phyloP scores from a whole-genome alignment of 2,888 invertebrate genomes.

The Meghimatium bilineatum region DNA sequence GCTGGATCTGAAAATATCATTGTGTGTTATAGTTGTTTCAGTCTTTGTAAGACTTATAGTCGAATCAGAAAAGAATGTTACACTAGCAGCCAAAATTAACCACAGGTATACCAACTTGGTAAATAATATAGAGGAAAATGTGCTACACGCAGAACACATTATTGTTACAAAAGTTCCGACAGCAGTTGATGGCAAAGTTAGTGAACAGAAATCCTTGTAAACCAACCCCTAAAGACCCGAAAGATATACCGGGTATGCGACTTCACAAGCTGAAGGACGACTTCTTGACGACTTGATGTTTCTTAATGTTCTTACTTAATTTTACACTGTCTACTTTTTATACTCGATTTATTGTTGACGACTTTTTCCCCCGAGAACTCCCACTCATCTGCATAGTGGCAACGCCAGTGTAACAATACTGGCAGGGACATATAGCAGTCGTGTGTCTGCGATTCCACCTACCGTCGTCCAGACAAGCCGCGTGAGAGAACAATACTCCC shows the following conservation, averaged over 20 bases:
- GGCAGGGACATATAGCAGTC: not conserved
- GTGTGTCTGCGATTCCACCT: not conserved
- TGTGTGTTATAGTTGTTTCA: not conserved
- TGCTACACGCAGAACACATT: not conserved
- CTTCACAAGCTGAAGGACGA: too few species aligned
- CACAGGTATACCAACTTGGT: not conserved
- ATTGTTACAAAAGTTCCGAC: not conserved
- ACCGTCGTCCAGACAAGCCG: too few species aligned
- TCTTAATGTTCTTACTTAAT: not conserved
- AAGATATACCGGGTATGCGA: not conserved
- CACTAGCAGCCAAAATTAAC: not conserved
- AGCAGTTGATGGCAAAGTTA: not conserved
- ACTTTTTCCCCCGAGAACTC: not conserved
- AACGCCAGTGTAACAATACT: not conserved
- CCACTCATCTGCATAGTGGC: not conserved
- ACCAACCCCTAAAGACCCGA: not conserved
- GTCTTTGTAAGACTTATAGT: not conserved
- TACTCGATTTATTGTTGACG: not conserved
- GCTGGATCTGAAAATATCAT: not conserved
- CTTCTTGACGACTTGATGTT: too few species aligned
- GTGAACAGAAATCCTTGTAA: constrained; percentile 17
- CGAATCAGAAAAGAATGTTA: not conserved
- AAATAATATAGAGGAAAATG: not conserved
- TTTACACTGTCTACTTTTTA: not conserved
- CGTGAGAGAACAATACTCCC: too few species aligned